Conservation (phyloP, 2,797 vertebrate species). For the Anguilla megastoma region DNA sequence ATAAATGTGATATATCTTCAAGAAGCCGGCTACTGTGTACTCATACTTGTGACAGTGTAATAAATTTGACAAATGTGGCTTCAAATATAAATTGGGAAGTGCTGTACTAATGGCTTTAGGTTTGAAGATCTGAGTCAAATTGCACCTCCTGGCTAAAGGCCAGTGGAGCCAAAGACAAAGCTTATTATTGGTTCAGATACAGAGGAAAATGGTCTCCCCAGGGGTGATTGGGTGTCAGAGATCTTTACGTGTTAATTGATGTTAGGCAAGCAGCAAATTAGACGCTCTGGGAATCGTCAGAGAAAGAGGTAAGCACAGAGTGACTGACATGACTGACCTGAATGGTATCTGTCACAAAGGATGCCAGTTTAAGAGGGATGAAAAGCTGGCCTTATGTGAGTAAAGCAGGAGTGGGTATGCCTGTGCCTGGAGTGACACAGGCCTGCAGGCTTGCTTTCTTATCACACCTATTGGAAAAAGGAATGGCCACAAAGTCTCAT, state of each 20-base stretch:
- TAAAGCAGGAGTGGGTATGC: not conserved
- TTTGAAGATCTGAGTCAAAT: not conserved
- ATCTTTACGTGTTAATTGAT: not conserved
- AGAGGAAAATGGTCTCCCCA: conserved; percentile 13
- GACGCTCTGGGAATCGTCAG: not conserved
- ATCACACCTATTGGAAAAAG: not conserved
- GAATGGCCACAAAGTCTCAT: not conserved
- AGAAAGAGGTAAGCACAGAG: not conserved
- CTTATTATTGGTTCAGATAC: conserved; percentile 11
- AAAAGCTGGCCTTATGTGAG: not conserved
- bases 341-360: not conserved
- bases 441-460: not conserved
- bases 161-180: not conserved
- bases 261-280: not conserved
- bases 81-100: not conserved
- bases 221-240: not conserved
- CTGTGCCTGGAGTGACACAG: not conserved
- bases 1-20: not conserved
- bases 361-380: not conserved
- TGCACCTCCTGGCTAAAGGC: not conserved
- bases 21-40: not conserved
- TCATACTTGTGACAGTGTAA: not conserved
- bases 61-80: not conserved
- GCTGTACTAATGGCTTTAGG: conserved; percentile 8
- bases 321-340: not conserved